phyloP scores from a whole-genome alignment of 2,113 vertebrate genomes.

The Oriolus oriolus region DNA sequence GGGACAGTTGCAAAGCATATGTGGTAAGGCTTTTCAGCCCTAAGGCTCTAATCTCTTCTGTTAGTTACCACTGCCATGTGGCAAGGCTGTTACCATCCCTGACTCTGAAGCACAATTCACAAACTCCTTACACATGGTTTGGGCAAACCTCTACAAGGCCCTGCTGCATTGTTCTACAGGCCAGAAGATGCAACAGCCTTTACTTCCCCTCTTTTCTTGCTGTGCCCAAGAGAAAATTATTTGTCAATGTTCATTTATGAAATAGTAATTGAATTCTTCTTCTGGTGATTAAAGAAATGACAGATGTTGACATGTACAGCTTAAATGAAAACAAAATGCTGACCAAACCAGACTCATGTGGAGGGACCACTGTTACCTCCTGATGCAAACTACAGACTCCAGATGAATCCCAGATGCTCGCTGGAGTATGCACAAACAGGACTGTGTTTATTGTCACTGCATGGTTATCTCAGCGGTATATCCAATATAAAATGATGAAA shows the following conservation, averaged over 20 bases:
- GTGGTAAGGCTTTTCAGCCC: conserved; percentile 10
- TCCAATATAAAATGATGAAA: conserved; percentile 41
- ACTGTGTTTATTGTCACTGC: conserved; percentile 56
- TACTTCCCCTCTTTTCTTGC: not conserved
- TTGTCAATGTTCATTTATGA: conserved; percentile 35
- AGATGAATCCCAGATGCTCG: conserved; percentile 64
- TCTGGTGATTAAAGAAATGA: conserved; percentile 42
- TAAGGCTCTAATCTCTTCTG: not conserved
- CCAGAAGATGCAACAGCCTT: not conserved
- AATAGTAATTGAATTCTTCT: conserved; percentile 53
- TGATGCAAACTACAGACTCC: conserved; percentile 45
- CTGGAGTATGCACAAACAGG: conserved; percentile 29
- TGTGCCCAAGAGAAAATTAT: not conserved
- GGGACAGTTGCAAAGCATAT: not conserved
- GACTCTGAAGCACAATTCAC: not conserved
- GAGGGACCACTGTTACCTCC: conserved; percentile 36
- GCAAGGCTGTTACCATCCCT: not conserved
- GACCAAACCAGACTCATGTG: conserved; percentile 6
- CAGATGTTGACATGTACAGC: conserved; percentile 32
- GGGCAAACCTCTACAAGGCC: not conserved
- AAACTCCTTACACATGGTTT: conserved; percentile 4
- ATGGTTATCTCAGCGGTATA: conserved; percentile 14
- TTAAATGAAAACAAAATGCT: conserved; percentile 55
- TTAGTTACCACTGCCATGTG: not conserved
- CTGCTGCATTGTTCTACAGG: not conserved